phyloP scores from a whole-genome alignment of 2,888 invertebrate species.

The Pasiphila rectangulata region DNA sequence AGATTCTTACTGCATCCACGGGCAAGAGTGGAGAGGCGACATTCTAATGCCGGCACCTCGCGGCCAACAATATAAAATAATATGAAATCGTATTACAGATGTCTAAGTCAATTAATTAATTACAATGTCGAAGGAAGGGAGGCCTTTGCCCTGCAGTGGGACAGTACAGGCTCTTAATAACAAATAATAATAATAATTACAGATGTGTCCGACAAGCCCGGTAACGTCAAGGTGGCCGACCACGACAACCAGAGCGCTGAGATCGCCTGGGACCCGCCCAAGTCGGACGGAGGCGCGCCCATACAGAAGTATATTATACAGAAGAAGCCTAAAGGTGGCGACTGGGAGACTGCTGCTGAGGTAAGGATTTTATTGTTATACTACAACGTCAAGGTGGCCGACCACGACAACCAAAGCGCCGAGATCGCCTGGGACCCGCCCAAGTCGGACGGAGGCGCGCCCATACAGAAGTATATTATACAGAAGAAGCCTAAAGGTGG shows the following conservation, averaged over 20 bases:
- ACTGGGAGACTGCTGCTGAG: conserved; percentile 95
- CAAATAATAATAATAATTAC: too few relatives aligned
- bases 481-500: conserved; percentile 94
- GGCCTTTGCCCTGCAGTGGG: too few relatives aligned
- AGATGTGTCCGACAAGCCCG: conserved; percentile 94
- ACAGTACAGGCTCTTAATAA: too few relatives aligned
- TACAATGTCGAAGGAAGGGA: too few relatives aligned
- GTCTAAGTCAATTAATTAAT: too few relatives aligned
- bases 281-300: conserved; percentile 94
- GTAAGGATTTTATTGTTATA: conserved; percentile 51
- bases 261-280: conserved; percentile 94
- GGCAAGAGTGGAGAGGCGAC: too few relatives aligned
- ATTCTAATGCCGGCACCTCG: too few relatives aligned
- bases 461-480: conserved; percentile 95
- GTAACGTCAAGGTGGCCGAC: conserved; percentile 93
- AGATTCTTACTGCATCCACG: too few relatives aligned
- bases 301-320: conserved; percentile 96
- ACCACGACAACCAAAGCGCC: conserved; percentile 96
- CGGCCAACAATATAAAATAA: too few relatives aligned
- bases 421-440: conserved; percentile 96
- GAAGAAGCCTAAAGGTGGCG: conserved; percentile 92
- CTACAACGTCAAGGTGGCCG: conserved; percentile 94
- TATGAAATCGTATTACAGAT: too few relatives aligned
- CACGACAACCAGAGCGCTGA: conserved; percentile 97
- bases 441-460: conserved; percentile 93